Base-by-base conservation (phyloP, 2,797 vertebrate species). In the Emydoidea blandingii region DNA sequence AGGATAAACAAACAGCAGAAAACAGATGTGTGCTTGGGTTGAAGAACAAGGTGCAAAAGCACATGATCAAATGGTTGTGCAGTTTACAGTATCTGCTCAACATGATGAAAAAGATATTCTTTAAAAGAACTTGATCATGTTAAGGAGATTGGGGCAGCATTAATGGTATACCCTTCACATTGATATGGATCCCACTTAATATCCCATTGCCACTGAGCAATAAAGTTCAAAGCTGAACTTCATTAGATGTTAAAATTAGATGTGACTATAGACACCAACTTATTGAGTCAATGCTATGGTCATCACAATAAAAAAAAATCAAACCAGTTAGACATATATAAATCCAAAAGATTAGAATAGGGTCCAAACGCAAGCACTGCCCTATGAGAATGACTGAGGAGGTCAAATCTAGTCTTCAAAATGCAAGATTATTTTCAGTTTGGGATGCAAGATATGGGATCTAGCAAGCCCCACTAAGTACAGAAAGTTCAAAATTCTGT, bases 51-150 rank as follows among this genome's bases (percentile, higher is more conserved):
- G 79, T 62, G 81, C 50, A 68, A 83, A 81, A 8, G 21, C n/a
- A 91, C 21, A 37, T 79, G 80, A 96, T 97, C 84, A 97, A 95
- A 96, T 94, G 49, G 83, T 92, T 96, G 90, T 93, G 65, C 80
- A 78, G 15, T 16, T 49, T 78, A 78, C 25, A 78, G 68, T 72
- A 72, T 19, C 10, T 72, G 68, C 44, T 91, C 62, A 14, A 47
- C 65, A 12, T 83, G 92, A 97, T 97, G 94, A 96, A 92, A 96
- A 94, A 93, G 49, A 62, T n/a, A 34, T 83, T 88, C 18, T 74
- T 49, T 95, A n/a, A 80, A 3, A 90, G 74, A 94, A 92, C 72
- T 5, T 16, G 52, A 21, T 74, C 57, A 79, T 93, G 91, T 92
- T 83, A 87, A 72, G 83, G 80, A 89, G 80, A 88, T 49, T 0